Evolutionary conservation across 1,140 invertebrate genomes (phyloP), one percentile per base, ranked within the genome.

Genomic region (Thereuonema tuberculata): DNA sequence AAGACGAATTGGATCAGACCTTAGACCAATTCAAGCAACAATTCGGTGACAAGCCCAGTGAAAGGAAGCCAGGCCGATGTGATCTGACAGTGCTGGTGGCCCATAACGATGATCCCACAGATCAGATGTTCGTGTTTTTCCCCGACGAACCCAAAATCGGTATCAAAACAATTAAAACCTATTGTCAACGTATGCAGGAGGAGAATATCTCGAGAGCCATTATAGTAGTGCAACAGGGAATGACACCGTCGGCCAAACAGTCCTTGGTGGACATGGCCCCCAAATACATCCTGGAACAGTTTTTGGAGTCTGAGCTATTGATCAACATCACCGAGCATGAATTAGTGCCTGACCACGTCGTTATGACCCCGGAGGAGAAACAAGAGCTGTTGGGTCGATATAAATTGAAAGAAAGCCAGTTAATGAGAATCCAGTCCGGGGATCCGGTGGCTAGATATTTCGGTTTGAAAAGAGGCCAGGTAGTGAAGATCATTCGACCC

Each of bases 311-410:
- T 0, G 97, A 99, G 75, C 74, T 99, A 23, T 76, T 99, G 2
- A 95, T 99, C 53, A 99, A 99, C 72, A 98, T 99, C 26, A 99
- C 96, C 2, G 96, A 99, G 74, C 97, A 99, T 72, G 94, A 98
- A 76, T 72, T 99, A 64, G 96, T 99, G 2, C 97, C 97, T 0
- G 94, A 99, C 74, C 97, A 99, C 74, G 93, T 98, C 60, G 91
- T 99, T 1, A 84, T 99, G 76, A 98, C 91, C 21, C 87, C 89
- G 0, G 95, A 98, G 71, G 96, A 99, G 71, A 99, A 99, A 73
- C 83, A 89, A 66, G 96, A 99, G 78, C 75, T 99, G 2, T 76
- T 99, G 17, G 78, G 81, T 1, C 84, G 91, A 84, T 96, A 95
- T 76, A 99, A 99, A 80, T 75, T 99, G 29, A 99, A 98, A 76